Conservation (phyloP, 2,113 vertebrate species). For the Ursus arctos region DNA sequence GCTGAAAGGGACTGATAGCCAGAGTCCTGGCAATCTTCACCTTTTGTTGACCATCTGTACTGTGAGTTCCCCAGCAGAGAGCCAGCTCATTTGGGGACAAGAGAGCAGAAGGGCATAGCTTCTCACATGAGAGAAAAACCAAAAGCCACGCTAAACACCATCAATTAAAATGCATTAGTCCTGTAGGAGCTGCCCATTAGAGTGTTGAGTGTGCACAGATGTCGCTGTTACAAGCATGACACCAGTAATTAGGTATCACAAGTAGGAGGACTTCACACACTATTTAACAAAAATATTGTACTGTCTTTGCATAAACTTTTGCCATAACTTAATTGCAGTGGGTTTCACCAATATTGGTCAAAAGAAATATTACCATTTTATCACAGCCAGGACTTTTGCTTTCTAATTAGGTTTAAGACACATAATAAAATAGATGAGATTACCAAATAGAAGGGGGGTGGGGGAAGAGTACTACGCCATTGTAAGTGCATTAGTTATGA, state of each 20-base stretch:
- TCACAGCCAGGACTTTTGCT: conserved; percentile 76
- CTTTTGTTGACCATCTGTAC: conserved; percentile 95
- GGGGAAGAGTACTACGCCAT: conserved; percentile 69
- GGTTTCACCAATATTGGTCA: conserved; percentile 80
- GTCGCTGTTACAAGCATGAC: conserved; percentile 87
- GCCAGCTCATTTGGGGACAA: conserved; percentile 85
- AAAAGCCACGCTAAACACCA: conserved; percentile 89
- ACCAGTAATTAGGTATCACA: conserved; percentile 89
- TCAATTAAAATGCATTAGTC: conserved; percentile 95
- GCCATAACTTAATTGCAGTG: conserved; percentile 82
- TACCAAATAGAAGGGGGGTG: conserved; percentile 67
- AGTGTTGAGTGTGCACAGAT: conserved; percentile 90
- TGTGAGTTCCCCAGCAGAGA: conserved; percentile 86
- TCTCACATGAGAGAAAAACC: conserved; percentile 85
- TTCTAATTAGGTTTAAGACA: conserved; percentile 87
- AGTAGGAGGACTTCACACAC: conserved; percentile 87
- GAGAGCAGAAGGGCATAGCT: conserved; percentile 88
- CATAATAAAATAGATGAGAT: conserved; percentile 84
- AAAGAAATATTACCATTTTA: conserved; percentile 84
- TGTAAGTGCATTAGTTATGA: conserved; percentile 86
- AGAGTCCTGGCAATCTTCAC: conserved; percentile 87
- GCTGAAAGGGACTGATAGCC: conserved; percentile 87
- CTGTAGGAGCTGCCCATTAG: conserved; percentile 90
- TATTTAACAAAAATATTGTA: conserved; percentile 88
- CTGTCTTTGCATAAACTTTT: conserved; percentile 85